phyloP scores from a whole-genome alignment of 2,113 vertebrate species.

The Pangasianodon gigas region DNA sequence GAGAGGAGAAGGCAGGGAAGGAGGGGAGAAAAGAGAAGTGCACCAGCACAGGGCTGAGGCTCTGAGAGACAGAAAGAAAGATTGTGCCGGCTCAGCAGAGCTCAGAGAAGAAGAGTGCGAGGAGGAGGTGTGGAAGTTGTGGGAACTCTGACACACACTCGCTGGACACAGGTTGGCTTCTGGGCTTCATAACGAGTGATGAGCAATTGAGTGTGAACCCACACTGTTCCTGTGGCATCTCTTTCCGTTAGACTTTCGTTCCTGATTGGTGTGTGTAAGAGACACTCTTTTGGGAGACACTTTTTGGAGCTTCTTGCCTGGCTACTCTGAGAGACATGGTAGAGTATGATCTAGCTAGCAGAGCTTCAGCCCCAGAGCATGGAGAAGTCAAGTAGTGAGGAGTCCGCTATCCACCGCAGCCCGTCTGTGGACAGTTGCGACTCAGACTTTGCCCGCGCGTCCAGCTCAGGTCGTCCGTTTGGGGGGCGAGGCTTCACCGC shows the following conservation, averaged over 20 bases:
- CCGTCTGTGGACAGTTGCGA: constrained; percentile 95
- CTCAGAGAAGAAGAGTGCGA: constrained; percentile 39
- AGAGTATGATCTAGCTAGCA: constrained; percentile 70
- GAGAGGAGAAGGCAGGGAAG: constrained; percentile 15
- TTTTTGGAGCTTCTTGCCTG: constrained; percentile 48
- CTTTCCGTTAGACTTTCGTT: not conserved
- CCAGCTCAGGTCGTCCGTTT: constrained; percentile 88
- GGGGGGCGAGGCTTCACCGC: constrained; percentile 92
- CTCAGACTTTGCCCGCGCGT: constrained; percentile 89
- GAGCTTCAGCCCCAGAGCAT: constrained; percentile 83
- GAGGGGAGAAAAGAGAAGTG: constrained; percentile 42
- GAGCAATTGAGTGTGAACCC: not conserved
- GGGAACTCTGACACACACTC: constrained; percentile 30
- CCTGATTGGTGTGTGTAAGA: constrained; percentile 11
- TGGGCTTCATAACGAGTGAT: not conserved
- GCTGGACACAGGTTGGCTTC: not conserved
- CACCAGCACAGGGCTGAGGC: constrained; percentile 60
- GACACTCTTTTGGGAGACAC: not conserved
- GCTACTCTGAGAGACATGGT: constrained; percentile 82
- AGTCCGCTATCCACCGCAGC: constrained; percentile 97
- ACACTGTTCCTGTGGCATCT: not conserved
- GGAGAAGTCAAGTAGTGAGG: constrained; percentile 99
- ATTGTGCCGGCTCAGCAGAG: constrained; percentile 47
- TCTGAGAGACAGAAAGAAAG: constrained; percentile 30
- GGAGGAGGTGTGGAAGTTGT: constrained; percentile 43